Percentiles rank a stretch among this genome's conserved stretches.
Conservation (phyloP, 2,888 invertebrate genomes). For the Dasysyrphus tricinctus region DNA sequence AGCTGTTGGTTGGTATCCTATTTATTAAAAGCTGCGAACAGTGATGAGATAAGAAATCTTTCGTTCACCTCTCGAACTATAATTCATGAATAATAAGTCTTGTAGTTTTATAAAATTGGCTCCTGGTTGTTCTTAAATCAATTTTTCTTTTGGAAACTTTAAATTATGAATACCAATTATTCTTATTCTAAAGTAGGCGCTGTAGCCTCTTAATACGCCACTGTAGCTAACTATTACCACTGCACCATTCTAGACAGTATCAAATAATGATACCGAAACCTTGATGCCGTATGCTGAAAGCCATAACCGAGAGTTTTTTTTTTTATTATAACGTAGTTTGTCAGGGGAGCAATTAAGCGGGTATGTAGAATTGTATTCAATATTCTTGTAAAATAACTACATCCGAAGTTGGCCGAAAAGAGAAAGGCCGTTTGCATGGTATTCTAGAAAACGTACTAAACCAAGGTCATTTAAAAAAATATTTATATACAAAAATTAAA, state of each 20-base stretch:
- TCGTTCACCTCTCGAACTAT: no score
- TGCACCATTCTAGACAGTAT: constrained; percentile 59
- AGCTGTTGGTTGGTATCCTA: no score
- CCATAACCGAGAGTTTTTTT: constrained; percentile 31
- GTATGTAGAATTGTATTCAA: constrained; percentile 38
- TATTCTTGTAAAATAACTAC: constrained; percentile 9
- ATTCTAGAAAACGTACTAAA: constrained; percentile 46
- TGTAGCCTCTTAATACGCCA: background rate
- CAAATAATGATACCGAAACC: constrained; percentile 65
- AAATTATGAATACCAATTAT: no score
- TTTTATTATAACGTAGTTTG: background rate
- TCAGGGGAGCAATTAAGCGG: constrained; percentile 46
- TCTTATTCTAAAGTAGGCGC: background rate
- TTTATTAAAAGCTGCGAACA: no score
- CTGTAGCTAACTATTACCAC: background rate
- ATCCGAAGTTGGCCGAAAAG: constrained; percentile 50
- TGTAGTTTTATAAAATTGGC: no score
- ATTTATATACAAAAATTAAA: background rate
- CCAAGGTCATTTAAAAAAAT: constrained; percentile 28
- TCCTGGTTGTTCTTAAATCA: no score
- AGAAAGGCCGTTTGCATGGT: constrained; percentile 51
- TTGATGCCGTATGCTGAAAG: constrained; percentile 46
- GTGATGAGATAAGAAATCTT: no score
- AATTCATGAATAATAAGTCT: no score
- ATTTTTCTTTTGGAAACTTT: no score